Evolutionary conservation across 2,888 invertebrate genomes (phyloP), one percentile per base, ranked within the genome.

Genomic region (Cotesia congregata): DNA sequence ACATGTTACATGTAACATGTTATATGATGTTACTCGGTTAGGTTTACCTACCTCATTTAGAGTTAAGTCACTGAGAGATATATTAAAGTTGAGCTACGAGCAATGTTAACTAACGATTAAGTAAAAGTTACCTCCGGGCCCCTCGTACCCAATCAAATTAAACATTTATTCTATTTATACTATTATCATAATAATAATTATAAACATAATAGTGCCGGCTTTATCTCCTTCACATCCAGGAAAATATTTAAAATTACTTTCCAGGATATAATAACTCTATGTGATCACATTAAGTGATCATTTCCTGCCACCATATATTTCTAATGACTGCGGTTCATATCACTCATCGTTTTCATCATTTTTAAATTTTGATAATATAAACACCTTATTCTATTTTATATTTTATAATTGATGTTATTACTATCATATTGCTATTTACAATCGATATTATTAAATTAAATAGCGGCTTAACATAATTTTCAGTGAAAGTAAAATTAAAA

Each of bases 161-260:
- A 50, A 50, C 12, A 50, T 50, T 50, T 50, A 50, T 50, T 50
- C 50, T 50, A 50, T 50, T 50, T 50, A 50, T 50, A 50, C 12
- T 30, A 30, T 30, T 30, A 30, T 30, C 30, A 30, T 30, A 30
- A 30, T 30, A 30, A 30, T 30, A 30, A 30, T 30, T 30, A 30
- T 30, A 30, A 30, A 30, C 50, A 50, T 50, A 50, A 50, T 50
- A 50, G 50, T 6, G 1, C 50, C 12, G 50, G 50, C 9, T 50
- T 50, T 50, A 50, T 50, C 50, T 50, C 4, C 50, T 50, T 12
- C 40, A 41, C 38, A 64, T 20, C 65, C 73, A 65, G 73, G 73
- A 73, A 73, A 73, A 67, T 73, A 73, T 67, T 59, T 15, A 65
- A 67, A 65, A 73, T 73, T 73, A 73, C 67, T 38, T 65, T 65